Conservation (phyloP, 2,888 invertebrate species). For the Cryptophagus acutangulus region DNA sequence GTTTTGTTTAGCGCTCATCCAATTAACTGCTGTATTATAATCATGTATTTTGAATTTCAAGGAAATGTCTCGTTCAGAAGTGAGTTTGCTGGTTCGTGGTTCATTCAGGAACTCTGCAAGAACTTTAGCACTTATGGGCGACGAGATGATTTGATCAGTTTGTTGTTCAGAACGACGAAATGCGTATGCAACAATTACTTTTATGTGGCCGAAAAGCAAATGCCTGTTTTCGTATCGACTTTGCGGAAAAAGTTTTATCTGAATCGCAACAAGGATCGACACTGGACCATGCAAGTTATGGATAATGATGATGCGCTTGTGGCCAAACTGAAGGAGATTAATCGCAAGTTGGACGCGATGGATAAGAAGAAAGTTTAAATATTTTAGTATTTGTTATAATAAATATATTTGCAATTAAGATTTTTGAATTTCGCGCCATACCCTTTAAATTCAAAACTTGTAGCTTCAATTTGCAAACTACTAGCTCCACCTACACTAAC, state of each 20-base stretch:
- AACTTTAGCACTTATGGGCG: slow-evolving; percentile 38
- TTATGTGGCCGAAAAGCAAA: slow-evolving; percentile 30
- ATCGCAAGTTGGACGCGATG: too few species aligned
- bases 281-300: slow-evolving; percentile 18
- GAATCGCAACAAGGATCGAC: slow-evolving; percentile 37
- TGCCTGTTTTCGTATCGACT: slow-evolving; percentile 41
- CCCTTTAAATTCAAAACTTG: too few species aligned
- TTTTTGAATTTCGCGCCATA: too few species aligned
- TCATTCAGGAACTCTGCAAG: slow-evolving; percentile 42
- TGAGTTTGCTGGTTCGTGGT: slow-evolving; percentile 38
- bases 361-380: too few species aligned
- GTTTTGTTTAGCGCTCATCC: slow-evolving; percentile 18
- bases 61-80: slow-evolving; percentile 34
- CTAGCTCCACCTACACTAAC: too few species aligned
- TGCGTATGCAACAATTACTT: slow-evolving; percentile 39
- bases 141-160: slow-evolving; percentile 39
- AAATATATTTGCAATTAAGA: too few species aligned
- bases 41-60: slow-evolving; percentile 17
- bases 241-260: slow-evolving; percentile 39
- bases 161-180: slow-evolving; percentile 39
- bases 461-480: too few species aligned
- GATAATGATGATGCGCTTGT: background rate
- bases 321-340: too few species aligned
- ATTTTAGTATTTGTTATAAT: too few species aligned
- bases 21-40: background rate